A percentile compares a stretch with the other conserved stretches of the same genome.
These are phyloP conservation scores for Panagrolaimus sp. DNA, from an alignment of 1,140 invertebrate genomes.

Conservation along the genomic window DNA sequence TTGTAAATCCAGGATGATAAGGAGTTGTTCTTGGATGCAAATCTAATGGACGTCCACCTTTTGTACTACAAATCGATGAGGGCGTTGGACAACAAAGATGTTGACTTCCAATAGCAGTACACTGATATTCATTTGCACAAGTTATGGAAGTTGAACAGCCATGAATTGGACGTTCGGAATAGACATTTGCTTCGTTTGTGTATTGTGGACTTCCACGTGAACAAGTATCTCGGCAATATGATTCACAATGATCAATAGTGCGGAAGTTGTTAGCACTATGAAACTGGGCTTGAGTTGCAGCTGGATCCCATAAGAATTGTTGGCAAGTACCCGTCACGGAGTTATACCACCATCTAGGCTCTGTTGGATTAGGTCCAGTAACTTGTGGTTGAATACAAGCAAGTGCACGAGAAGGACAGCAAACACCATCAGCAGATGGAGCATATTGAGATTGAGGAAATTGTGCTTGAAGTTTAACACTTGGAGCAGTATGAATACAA, in stretches of 20 bases:
- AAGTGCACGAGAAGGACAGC: conserved; percentile 47
- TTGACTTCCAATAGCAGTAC: conserved; percentile 52
- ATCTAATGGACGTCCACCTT: conserved; percentile 48
- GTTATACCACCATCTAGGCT: conserved; percentile 54
- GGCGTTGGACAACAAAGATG: conserved; percentile 57
- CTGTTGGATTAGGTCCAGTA: conserved; percentile 55
- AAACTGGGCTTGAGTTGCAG: conserved; percentile 50
- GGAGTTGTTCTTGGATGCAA: conserved; percentile 43
- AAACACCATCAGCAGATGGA: conserved; percentile 37
- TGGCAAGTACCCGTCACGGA: conserved; percentile 55
- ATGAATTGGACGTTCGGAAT: conserved; percentile 54
- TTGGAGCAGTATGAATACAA: conserved; percentile 44
- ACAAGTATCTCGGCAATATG: conserved; percentile 55
- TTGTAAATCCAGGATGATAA: conserved; percentile 39
- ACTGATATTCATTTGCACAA: conserved; percentile 53
- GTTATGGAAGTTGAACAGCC: conserved; percentile 50
- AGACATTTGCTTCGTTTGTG: conserved; percentile 37
- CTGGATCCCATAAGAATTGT: conserved; percentile 58
- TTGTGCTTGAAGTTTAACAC: conserved; percentile 53
- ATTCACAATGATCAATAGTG: conserved; percentile 56
- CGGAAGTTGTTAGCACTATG: conserved; percentile 58
- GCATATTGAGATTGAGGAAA: conserved; percentile 44
- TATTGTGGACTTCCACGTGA: conserved; percentile 57
- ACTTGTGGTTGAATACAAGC: conserved; percentile 56
- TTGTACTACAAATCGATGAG: conserved; percentile 41